phyloP scores from a whole-genome alignment of 2,797 vertebrate species.

The Leontocebus nigricollis region DNA sequence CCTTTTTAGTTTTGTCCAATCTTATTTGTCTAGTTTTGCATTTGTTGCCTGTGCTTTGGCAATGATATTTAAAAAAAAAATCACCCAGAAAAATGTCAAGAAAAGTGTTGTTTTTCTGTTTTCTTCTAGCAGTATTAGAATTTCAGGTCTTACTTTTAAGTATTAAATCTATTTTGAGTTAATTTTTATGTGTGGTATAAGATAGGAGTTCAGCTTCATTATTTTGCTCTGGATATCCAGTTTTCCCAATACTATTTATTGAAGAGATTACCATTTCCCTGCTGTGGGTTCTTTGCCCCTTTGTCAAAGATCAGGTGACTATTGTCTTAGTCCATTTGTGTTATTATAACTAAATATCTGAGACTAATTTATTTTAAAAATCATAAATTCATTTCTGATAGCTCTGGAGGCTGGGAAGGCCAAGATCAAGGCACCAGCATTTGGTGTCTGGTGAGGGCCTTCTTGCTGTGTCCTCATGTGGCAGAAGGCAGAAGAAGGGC shows the following conservation, averaged over 20 bases:
- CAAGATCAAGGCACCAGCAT: neutral
- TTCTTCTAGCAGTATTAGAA: neutral
- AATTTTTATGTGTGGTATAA: neutral
- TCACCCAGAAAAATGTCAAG: neutral
- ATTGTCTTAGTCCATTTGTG: neutral
- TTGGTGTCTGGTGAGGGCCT: neutral
- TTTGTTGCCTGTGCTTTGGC: neutral
- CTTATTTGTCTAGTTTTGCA: neutral
- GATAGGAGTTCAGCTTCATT: neutral
- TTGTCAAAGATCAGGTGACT: too few species aligned
- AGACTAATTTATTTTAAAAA: neutral
- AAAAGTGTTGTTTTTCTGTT: neutral
- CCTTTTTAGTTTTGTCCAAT: neutral
- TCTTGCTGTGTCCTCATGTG: neutral
- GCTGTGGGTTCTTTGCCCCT: neutral
- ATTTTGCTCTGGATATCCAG: neutral
- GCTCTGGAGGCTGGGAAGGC: neutral
- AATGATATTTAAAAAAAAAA: neutral
- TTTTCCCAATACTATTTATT: neutral
- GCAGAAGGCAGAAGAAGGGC: neutral
- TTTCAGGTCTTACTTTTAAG: neutral
- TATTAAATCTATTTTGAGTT: neutral
- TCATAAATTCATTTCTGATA: neutral
- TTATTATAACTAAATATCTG: neutral
- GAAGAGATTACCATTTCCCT: neutral